phyloP scores from a whole-genome alignment of 2,113 vertebrate genomes.

The Nematolebias whitei region DNA sequence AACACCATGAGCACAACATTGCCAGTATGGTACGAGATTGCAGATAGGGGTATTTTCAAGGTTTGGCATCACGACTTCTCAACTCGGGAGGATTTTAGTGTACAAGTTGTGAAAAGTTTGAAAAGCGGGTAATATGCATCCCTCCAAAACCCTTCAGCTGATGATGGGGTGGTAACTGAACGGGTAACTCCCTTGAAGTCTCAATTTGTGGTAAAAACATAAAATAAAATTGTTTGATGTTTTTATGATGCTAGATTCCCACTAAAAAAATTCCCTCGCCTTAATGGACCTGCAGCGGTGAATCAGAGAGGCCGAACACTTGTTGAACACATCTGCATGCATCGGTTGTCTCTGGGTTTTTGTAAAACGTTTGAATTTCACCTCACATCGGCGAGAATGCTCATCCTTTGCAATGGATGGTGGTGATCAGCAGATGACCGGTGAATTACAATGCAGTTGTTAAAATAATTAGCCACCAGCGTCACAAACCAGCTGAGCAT shows the following conservation, averaged over 20 bases:
- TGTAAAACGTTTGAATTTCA: not conserved
- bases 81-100: no score
- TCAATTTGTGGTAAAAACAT: not conserved
- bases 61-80: no score
- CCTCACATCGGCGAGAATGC: not conserved
- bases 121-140: no score
- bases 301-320: conserved; percentile 14
- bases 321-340: conserved; percentile 17
- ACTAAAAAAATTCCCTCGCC: not conserved
- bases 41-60: no score
- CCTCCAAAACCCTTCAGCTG: no score
- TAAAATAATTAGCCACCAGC: not conserved
- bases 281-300: conserved; percentile 6
- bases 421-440: not conserved
- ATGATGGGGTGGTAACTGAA: not conserved
- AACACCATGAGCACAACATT: no score
- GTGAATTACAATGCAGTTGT: not conserved
- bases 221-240: not conserved
- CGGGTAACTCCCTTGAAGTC: not conserved
- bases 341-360: not conserved
- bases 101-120: no score
- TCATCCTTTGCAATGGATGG: not conserved
- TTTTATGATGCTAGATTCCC: not conserved
- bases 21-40: no score
- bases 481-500: no score